These are phyloP conservation scores for Cordilura impudica DNA, from an alignment of 2,888 invertebrate species.

Conservation along the genomic window DNA sequence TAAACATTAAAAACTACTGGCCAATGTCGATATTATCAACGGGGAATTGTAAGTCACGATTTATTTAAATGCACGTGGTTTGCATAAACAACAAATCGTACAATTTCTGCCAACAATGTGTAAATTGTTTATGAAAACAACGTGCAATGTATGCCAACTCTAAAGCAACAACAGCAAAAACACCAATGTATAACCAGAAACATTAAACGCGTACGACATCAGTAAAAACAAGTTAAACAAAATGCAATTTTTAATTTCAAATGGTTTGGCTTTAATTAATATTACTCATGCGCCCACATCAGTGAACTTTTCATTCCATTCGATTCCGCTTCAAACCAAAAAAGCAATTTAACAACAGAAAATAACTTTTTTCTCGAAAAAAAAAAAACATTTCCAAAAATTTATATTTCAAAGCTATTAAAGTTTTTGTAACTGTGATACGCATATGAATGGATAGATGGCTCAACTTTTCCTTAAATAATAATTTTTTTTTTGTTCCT, in stretches of 20 bases:
- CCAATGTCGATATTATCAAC: slow-evolving; percentile 9
- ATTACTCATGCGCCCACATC: slow-evolving; percentile 12
- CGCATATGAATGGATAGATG: too few species aligned
- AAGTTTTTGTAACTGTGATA: too few species aligned
- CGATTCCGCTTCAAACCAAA: too few species aligned
- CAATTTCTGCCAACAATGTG: slow-evolving; percentile 45
- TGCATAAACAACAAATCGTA: slow-evolving; percentile 24
- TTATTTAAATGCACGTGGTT: slow-evolving; percentile 41
- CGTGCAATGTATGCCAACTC: slow-evolving; percentile 39
- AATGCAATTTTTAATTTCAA: neutral
- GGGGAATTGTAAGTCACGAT: slow-evolving; percentile 38
- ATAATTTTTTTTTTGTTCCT: too few species aligned
- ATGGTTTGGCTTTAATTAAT: slow-evolving; percentile 19
- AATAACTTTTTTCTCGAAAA: too few species aligned
- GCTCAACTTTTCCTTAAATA: too few species aligned
- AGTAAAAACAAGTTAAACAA: neutral
- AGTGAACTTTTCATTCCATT: neutral
- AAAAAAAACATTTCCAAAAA: too few species aligned
- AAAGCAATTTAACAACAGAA: neutral
- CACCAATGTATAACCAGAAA: too few species aligned
- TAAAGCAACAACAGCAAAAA: neutral
- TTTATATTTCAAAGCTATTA: too few species aligned
- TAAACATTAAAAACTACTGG: neutral
- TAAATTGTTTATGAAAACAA: slow-evolving; percentile 46
- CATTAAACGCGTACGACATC: neutral